Evolutionary conservation across 2,113 vertebrate genomes (phyloP).

Genomic region (Capra hircus): DNA sequence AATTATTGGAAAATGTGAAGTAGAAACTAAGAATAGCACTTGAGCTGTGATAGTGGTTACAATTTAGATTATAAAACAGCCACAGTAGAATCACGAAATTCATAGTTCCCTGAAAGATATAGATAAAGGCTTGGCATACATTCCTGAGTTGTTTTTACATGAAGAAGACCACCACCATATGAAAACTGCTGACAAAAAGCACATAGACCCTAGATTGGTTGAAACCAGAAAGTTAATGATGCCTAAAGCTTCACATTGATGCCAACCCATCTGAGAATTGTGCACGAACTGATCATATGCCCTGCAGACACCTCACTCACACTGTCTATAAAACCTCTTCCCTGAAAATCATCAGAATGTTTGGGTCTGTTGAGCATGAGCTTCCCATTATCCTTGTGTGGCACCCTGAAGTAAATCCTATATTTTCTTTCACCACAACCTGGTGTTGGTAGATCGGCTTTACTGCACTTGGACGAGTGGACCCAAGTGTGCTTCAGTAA

Average conservation of each 20-base stretch:
- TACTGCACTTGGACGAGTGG: not conserved
- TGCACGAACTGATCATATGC: accelerated
- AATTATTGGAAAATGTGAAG: not conserved
- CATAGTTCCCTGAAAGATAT: not conserved
- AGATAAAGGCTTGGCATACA: not conserved
- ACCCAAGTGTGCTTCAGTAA: not conserved
- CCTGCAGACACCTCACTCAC: not conserved
- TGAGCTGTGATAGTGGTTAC: not conserved
- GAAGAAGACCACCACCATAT: not conserved
- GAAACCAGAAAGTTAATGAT: not conserved
- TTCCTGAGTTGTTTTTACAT: not conserved
- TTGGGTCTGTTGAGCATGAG: not conserved
- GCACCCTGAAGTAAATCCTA: not conserved
- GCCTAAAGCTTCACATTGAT: not conserved
- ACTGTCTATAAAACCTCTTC: not conserved
- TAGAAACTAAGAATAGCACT: not conserved
- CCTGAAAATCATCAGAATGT: not conserved
- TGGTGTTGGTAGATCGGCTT: not conserved
- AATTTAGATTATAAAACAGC: not conserved
- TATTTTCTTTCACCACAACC: not conserved
- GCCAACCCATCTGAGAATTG: not conserved
- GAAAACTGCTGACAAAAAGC: not conserved
- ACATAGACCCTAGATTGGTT: not conserved
- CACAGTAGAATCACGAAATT: not conserved
- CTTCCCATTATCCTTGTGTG: not conserved